Conservation (phyloP, 2,888 invertebrate genomes). For the Flexamia atlantica region DNA sequence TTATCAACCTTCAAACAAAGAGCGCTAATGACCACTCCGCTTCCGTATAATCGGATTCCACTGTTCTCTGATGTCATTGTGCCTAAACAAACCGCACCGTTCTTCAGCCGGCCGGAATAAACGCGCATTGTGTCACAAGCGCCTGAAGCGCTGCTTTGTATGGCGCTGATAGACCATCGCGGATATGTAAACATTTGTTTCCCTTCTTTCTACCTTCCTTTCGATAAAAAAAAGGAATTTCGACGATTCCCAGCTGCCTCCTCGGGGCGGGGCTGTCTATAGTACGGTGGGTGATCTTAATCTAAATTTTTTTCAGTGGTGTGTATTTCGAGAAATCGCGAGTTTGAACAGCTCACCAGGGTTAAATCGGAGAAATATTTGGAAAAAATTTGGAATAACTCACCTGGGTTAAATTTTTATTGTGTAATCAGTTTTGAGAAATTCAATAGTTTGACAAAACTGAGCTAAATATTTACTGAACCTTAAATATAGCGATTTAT, state of each 20-base stretch:
- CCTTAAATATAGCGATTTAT: too few relatives aligned
- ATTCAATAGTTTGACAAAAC: too few relatives aligned
- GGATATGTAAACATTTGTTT: slow-evolving; percentile 48
- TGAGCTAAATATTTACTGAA: too few relatives aligned
- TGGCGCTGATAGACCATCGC: neutral
- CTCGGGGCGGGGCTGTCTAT: neutral
- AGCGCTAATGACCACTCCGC: slow-evolving; percentile 36
- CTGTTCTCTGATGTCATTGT: slow-evolving; percentile 55
- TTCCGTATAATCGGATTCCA: slow-evolving; percentile 45
- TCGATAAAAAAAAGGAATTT: neutral
- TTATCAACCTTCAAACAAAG: slow-evolving; percentile 37
- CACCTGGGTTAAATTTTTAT: too few relatives aligned
- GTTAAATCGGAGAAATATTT: too few relatives aligned
- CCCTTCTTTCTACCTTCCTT: slow-evolving; percentile 33
- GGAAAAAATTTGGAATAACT: too few relatives aligned
- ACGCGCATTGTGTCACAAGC: slow-evolving; percentile 32
- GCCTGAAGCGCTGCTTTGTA: neutral
- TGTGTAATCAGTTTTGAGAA: too few relatives aligned
- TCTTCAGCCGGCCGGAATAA: slow-evolving; percentile 52
- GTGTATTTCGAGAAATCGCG: too few relatives aligned
- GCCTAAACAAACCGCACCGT: slow-evolving; percentile 56
- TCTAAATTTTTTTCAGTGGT: too few relatives aligned
- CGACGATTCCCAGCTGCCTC: slow-evolving; percentile 7
- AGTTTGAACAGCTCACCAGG: too few relatives aligned
- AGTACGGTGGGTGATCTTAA: too few relatives aligned